Percentiles rank a stretch among this genome's conserved stretches.
Conservation (phyloP, 2,113 vertebrate genomes). For the Pomatostomus ruficeps region DNA sequence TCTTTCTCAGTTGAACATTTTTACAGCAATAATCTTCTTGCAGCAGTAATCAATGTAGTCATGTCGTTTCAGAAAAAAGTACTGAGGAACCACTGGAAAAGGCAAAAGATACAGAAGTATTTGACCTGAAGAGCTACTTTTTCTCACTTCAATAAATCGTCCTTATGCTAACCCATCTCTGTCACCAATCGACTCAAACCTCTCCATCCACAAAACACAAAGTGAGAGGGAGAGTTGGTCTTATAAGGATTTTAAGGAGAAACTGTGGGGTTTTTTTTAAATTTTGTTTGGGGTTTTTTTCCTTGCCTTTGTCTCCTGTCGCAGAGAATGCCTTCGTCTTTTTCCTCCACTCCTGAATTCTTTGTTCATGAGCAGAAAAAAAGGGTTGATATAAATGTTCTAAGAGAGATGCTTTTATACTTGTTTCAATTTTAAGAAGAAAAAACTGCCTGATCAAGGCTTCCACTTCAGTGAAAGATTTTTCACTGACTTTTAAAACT, state of each 20-base stretch:
- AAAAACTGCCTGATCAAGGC: background rate
- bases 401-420: background rate
- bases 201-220: background rate
- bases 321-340: background rate
- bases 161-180: background rate
- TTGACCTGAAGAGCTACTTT: background rate
- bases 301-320: background rate
- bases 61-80: background rate
- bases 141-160: background rate
- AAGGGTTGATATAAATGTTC: background rate
- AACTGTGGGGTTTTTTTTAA: background rate
- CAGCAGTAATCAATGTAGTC: background rate
- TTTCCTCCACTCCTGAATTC: background rate
- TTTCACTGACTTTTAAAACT: background rate
- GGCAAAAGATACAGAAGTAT: background rate
- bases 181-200: background rate
- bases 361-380: background rate
- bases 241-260: background rate
- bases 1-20: background rate
- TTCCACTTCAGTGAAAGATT: background rate
- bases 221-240: background rate
- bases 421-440: background rate
- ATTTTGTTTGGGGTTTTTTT: background rate
- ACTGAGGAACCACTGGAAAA: background rate
- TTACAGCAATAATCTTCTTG: background rate